Base-by-base conservation (phyloP, 1,140 invertebrate species). In the Homarus americanus region DNA sequence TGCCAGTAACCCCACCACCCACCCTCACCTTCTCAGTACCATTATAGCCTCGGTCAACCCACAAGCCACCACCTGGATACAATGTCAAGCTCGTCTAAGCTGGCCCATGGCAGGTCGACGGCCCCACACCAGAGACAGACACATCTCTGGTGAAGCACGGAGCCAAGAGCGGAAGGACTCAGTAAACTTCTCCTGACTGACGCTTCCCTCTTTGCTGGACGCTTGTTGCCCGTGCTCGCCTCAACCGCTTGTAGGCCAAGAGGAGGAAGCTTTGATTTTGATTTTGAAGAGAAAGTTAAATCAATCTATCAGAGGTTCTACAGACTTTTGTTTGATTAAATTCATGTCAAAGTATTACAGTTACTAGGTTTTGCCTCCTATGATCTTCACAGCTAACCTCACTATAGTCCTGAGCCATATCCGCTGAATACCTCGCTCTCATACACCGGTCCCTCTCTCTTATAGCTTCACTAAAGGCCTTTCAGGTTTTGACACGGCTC, bases 241-340 rank as follows among this genome's bases (percentile, higher is more conserved):
- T 79, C 76, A 79, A 44, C 76, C n/a, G 76, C 76, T 79, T 79
- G 76, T 79, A 79, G 76, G 24, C 76, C 44, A 83, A 83, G 38
- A 40, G 82, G 58, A 83, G 58, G 82, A 83, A 83, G 82, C 53
- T 69, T 69, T 69, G 82, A 83, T 63, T 82, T 82, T 36, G 24
- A 49, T 66, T 83, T 40, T 66, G 38, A 63, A 83, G 53, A 83
- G 44, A 66, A 83, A 44, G 76, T 32, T 44, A 79, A 79, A 24
- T n/a, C 44, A 20, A 79, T 3, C 36, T 41, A 20, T 44, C 24
- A 79, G 38, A 79, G 44, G 44, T 40, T 79, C 73, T 58, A 58
- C 53, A 58, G 53, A 58, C 53, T 58, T 58, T 58, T 12, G 4
- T 20, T 58, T 58, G 17, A 12, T 20, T 3, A 69, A 0, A 66